phyloP scores from a whole-genome alignment of 2,113 vertebrate species.

The Herpetotheres cachinnans region DNA sequence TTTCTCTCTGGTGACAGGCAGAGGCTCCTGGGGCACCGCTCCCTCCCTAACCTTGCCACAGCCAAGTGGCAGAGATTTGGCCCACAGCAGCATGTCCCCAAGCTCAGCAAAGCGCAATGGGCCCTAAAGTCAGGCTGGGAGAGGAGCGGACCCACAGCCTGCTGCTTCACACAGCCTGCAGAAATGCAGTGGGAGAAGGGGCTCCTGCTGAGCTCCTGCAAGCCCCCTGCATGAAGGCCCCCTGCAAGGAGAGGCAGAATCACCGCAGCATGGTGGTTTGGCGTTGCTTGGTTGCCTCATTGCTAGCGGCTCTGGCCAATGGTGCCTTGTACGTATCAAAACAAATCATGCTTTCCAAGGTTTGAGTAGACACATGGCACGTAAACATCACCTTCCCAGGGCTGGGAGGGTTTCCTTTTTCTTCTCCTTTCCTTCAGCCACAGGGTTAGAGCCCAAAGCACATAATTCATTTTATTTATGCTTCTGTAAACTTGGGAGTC shows the following conservation, averaged over 20 bases:
- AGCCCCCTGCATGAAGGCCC: not conserved
- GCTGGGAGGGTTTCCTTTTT: not conserved
- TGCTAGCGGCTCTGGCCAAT: not conserved
- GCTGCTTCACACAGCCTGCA: not conserved
- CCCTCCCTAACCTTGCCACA: rapidly evolving
- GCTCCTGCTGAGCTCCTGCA: not conserved
- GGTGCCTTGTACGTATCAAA: not conserved
- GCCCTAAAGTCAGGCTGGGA: not conserved
- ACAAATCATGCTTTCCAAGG: not conserved
- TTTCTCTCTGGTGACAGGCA: not conserved
- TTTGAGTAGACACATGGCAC: not conserved
- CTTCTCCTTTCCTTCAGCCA: not conserved
- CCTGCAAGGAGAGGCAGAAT: not conserved
- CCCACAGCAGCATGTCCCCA: rapidly evolving
- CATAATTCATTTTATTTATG: not conserved
- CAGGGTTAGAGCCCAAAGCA: not conserved
- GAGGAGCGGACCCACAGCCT: not conserved
- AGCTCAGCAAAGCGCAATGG: not conserved
- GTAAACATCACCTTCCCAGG: not conserved
- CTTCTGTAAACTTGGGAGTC: not conserved
- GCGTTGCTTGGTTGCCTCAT: not conserved
- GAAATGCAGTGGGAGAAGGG: not conserved
- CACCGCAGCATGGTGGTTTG: rapidly evolving
- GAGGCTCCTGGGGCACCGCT: not conserved
- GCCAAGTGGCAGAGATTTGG: rapidly evolving